A percentile compares a stretch with the other conserved stretches of the same genome.
phyloP scores from a whole-genome alignment of 2,888 invertebrate genomes.

The Caradrina clavipalpis region DNA sequence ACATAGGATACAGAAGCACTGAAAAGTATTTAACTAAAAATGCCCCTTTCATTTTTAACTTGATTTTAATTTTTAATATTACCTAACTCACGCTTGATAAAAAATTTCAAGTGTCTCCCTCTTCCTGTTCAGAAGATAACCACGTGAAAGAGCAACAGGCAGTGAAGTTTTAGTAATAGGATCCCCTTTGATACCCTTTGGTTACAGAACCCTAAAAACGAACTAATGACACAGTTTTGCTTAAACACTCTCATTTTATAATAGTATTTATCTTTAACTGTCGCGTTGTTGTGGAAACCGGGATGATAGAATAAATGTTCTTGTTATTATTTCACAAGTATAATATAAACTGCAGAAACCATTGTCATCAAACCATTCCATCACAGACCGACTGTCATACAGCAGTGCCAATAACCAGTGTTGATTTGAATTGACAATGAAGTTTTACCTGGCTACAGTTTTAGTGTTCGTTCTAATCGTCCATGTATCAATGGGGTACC shows the following conservation, averaged over 20 bases:
- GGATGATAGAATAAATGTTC: not conserved
- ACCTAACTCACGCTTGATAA: no score
- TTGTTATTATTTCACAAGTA: not conserved
- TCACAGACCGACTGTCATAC: no score
- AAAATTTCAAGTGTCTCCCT: no score
- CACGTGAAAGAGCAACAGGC: no score
- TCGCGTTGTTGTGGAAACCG: not conserved
- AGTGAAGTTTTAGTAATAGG: no score
- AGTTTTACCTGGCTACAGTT: not conserved
- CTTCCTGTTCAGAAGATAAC: no score
- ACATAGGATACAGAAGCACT: no score
- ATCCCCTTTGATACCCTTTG: no score
- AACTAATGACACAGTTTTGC: conserved; percentile 9
- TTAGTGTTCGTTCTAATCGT: not conserved
- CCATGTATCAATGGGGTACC: not conserved
- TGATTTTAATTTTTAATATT: no score
- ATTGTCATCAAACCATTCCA: not conserved
- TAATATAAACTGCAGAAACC: not conserved
- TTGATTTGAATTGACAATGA: conserved; percentile 21
- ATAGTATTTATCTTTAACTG: not conserved
- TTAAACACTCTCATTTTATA: conserved; percentile 15
- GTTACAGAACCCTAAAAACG: no score
- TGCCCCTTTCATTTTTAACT: no score
- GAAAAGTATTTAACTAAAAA: no score
- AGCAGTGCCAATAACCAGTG: not conserved